A percentile compares a stretch with the other conserved stretches of the same genome.
Evolutionary conservation across 2,797 vertebrate genomes (phyloP).

Genomic region (Stomatorhinus walkeri): DNA sequence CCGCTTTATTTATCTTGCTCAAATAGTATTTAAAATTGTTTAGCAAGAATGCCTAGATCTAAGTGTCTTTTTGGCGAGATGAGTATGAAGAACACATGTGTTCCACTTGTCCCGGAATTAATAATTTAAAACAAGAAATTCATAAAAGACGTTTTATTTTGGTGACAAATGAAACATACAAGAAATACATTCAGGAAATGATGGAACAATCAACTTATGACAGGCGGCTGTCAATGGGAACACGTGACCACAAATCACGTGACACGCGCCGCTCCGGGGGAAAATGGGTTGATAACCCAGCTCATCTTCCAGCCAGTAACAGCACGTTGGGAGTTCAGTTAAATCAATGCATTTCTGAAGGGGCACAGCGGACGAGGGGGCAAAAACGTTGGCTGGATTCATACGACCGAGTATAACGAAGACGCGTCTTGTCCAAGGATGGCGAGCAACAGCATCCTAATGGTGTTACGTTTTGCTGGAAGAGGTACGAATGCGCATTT

Average conservation of each 20-base stretch:
- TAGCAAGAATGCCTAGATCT: not conserved
- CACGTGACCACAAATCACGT: constrained; percentile 46
- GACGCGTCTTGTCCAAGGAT: not conserved
- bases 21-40: not conserved
- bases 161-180: not conserved
- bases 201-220: not conserved
- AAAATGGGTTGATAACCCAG: constrained; percentile 4
- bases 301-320: not conserved
- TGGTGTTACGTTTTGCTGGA: constrained; percentile 16
- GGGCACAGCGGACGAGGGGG: not conserved
- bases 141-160: not conserved
- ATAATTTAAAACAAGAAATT: not conserved
- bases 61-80: not conserved
- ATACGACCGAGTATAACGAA: not conserved
- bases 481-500: constrained; percentile 22
- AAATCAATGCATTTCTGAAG: not conserved
- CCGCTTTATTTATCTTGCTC: not conserved
- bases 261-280: constrained; percentile 36
- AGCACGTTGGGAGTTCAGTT: constrained; percentile 29
- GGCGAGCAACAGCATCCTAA: not conserved
- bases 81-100: not conserved
- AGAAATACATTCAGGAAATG: not conserved
- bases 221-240: constrained; percentile 17
- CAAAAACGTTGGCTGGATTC: not conserved
- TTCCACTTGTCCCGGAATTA: not conserved